Evolutionary conservation across 2,888 invertebrate species (phyloP), one percentile per base, ranked within the genome.

Genomic region (Leucoma salicis): DNA sequence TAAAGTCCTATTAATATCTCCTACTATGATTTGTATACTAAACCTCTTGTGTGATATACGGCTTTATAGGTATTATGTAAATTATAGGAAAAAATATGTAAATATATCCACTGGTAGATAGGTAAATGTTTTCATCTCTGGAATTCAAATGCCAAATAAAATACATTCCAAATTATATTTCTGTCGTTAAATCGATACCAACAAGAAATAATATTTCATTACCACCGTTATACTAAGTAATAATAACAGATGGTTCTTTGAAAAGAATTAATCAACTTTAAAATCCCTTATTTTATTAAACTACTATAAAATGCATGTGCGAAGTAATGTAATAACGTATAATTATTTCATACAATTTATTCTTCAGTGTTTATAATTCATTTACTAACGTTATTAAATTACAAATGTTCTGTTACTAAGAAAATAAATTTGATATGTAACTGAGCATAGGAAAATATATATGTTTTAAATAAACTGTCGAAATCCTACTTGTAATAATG

Each of bases 71-170:
- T 21, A 21, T 21, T 8, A n/a, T 21, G 8, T 21, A 27, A 27
- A 11, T 12, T 16, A 10, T 16, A 12, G 7, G 18, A 36, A 37
- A 27, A 16, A 39, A 25, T 32, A 31, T 31, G 32, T 40, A 43
- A 21, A 47, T 42, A 34, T 35, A 47, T 47, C 41, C 47, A 42
- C 38, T 28, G 43, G 38, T 49, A 58, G 35, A 29, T 48, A 49
- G 33, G 28, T 50, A 59, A 43, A 50, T 42, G 31, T 40, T 31
- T 39, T 51, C 39, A 32, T 50, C 44, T 11, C 37, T 41, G 43
- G 39, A 46, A 47, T 39, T 49, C 58, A 56, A 59, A 59, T 59
- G 60, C 55, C 53, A 61, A 61, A 55, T 57, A 27, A 55, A 36
- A 32, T 32, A 57, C 55, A 55, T 51, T 60, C 53, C 61, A 60